Base-by-base conservation (phyloP, 2,888 invertebrate genomes). In the Mythimna pallens region DNA sequence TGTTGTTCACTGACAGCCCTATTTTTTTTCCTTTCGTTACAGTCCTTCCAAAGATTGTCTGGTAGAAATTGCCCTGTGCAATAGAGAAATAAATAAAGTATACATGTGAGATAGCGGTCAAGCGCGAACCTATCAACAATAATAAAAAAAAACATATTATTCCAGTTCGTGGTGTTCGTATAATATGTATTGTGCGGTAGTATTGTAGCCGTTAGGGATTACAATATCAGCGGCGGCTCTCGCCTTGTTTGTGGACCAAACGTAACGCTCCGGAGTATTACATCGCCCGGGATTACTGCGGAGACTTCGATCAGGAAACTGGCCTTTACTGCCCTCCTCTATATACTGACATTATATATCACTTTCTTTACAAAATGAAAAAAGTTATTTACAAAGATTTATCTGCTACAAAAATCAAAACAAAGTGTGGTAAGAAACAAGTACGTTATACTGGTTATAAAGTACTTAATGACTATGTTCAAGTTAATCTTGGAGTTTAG, bases 131-230 rank as follows among this genome's bases (percentile, higher is more conserved):
- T n/a, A n/a, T n/a, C n/a, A n/a, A n/a, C n/a, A n/a, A n/a, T n/a
- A n/a, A n/a, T n/a, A n/a, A n/a, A n/a, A n/a, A n/a, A n/a, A n/a
- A n/a, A 20, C 20, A 20, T 52, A 30, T 0, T 58, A 47, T 36
- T 25, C 17, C 17, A 4, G 10, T 43, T 77, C 9, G n/a, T 70
- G 22, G 50, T 78, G 30, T 58, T 50, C 30, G 20, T 76, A 36
- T 9, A 30, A 30, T 30, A 30, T 9, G 1, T 66, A 17, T 76
- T 36, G n/a, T 76, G 78, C 17, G 34, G 20, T 58, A 25, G 17
- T 59, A 43, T 22, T 61, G 54, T 57, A 30, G 77, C 47, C 47
- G 57, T 43, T 50, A 70, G 50, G 50, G 71, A 73, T 78, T 34
- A 58, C 30, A 58, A 40, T 69, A 34, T 43, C 34, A 17, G 30